Evolutionary conservation across 2,888 invertebrate species (phyloP).

Genomic region (Isoperla grammatica): DNA sequence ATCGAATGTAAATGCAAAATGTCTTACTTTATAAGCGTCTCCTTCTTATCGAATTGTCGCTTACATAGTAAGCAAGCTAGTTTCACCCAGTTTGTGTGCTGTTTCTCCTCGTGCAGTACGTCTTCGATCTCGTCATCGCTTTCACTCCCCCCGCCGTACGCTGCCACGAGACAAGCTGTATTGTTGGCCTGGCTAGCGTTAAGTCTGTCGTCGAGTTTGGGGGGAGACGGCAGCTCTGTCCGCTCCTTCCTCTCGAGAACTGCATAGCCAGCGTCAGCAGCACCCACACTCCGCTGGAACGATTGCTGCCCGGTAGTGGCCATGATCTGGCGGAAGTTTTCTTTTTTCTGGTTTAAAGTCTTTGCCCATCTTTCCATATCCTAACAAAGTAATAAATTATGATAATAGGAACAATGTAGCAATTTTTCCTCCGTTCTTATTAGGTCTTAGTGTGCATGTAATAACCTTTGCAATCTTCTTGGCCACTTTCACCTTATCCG

Average conservation of each 20-base stretch:
- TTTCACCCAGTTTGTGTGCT: constrained; percentile 74
- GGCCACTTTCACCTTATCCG: constrained; percentile 94
- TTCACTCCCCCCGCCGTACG: constrained; percentile 69
- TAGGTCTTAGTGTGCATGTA: too few species aligned
- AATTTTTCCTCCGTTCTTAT: neutral
- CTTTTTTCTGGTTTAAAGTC: constrained; percentile 93
- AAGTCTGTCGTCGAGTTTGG: constrained; percentile 23
- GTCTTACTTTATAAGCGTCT: constrained; percentile 62
- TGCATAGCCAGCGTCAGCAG: constrained; percentile 90
- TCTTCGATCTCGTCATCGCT: constrained; percentile 68
- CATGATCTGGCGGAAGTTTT: constrained; percentile 48
- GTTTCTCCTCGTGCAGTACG: constrained; percentile 46
- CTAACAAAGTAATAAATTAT: constrained; percentile 44
- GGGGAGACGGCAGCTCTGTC: neutral
- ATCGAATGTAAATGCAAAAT: too few species aligned
- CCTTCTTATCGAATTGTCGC: constrained; percentile 84
- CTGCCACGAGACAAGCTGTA: constrained; percentile 58
- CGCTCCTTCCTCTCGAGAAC: constrained; percentile 73
- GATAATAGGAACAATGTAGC: neutral
- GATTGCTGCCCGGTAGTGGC: constrained; percentile 48
- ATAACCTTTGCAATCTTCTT: constrained; percentile 89
- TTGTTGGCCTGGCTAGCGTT: neutral
- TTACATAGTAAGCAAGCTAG: constrained; percentile 93
- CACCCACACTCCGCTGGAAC: constrained; percentile 51
- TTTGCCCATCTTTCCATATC: constrained; percentile 96